These are phyloP conservation scores for Limosa lapponica DNA, from an alignment of 2,797 vertebrate genomes.

Conservation along the genomic window DNA sequence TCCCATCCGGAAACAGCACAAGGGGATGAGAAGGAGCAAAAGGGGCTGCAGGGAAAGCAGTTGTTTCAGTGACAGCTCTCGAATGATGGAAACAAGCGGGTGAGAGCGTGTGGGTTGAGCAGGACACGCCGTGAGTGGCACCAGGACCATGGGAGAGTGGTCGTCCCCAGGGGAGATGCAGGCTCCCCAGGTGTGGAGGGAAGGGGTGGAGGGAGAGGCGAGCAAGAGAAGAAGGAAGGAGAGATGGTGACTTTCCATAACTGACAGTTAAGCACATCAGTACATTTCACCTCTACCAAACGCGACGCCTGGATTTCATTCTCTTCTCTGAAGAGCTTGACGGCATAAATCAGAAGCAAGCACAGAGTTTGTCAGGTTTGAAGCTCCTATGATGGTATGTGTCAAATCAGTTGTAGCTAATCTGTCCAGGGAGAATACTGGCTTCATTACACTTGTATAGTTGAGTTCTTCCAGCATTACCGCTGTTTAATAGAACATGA, in stretches of 20 bases:
- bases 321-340: conserved; percentile 81
- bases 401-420: conserved; percentile 89
- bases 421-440: conserved; percentile 85
- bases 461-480: conserved; percentile 85
- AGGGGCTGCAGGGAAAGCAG: conserved; percentile 33
- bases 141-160: background rate
- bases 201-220: conserved; percentile 32
- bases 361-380: conserved; percentile 87
- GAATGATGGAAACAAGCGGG: background rate
- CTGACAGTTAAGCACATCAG: conserved; percentile 80
- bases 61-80: conserved; percentile 6
- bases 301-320: conserved; percentile 76
- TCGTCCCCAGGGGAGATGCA: background rate
- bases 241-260: conserved; percentile 50
- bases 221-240: conserved; percentile 37
- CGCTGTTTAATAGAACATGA: conserved; percentile 88
- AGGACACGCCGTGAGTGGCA: background rate
- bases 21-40: conserved; percentile 25
- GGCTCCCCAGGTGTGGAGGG: background rate
- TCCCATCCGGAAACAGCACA: background rate
- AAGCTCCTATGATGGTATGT: conserved; percentile 87
- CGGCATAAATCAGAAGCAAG: conserved; percentile 85
- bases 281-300: conserved; percentile 80
- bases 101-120: background rate
- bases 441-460: conserved; percentile 87